Base-by-base conservation (phyloP, 2,888 invertebrate species). In the Atherix ibis region DNA sequence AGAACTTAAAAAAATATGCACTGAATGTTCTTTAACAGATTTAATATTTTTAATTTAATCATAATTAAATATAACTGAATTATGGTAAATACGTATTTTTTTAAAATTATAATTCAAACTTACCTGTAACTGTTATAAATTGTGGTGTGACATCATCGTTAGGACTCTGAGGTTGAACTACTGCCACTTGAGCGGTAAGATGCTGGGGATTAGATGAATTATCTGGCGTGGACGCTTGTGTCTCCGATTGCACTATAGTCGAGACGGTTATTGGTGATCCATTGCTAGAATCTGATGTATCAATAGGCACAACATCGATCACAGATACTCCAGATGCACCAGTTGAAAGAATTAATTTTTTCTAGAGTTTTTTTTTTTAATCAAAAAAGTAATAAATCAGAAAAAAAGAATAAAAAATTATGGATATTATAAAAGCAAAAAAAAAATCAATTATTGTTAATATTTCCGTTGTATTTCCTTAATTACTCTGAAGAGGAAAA, bases 101-200 rank as follows among this genome's bases (percentile, higher is more conserved):
- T n/a, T n/a, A n/a, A n/a, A n/a, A n/a, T n/a, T n/a, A n/a, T n/a
- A n/a, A n/a, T n/a, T n/a, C n/a, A n/a, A n/a, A n/a, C n/a, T 50
- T 43, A 59, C 59, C 59, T 27, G 59, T 59, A 13, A 59, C 59
- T 1, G 60, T 58, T 3, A 60, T 60, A 31, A 49, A 59, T 25
- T 51, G 54, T 2, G 56, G 56, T 18, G 50, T 48, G 18, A 48
- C 49, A 27, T 52, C 50, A 32, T 47, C 50, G 19, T 51, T 52
- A 18, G 44, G 42, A 37, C 51, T 41, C 32, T 48, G 47, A 9
- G 49, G 38, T 36, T 57, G 57, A 32, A 59, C 50, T 30, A 59
- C 52, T 9, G 59, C 53, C 34, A 59, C 49, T 36, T 57, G 57
- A 1, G 54, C 56, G 30, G 55, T 54, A 19, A 58, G 50, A 44